These are phyloP conservation scores for Gracilinanus agilis DNA, from an alignment of 2,113 vertebrate genomes.

Conservation along the genomic window DNA sequence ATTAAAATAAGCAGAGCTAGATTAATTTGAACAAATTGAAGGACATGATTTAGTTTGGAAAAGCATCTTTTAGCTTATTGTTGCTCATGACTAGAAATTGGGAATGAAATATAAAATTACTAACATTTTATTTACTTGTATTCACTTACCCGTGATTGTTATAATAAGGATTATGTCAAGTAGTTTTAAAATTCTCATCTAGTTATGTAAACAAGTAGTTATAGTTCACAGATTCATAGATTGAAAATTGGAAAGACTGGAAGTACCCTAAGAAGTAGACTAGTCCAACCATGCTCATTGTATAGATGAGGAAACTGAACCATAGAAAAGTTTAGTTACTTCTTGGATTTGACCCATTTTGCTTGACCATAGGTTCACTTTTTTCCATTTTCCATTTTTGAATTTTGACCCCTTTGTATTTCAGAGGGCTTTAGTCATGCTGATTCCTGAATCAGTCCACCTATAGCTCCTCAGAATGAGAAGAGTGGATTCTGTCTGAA, in stretches of 20 bases:
- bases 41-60: background rate
- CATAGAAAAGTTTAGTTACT: background rate
- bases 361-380: background rate
- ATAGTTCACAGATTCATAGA: background rate
- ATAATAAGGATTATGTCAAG: background rate
- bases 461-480: too few relatives aligned
- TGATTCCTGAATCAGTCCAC: background rate
- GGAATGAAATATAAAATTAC: background rate
- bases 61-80: background rate
- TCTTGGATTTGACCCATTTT: background rate
- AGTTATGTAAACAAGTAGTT: background rate
- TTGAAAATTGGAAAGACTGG: background rate
- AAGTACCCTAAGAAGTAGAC: background rate
- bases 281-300: background rate
- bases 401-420: background rate
- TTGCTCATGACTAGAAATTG: background rate
- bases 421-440: background rate
- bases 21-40: background rate
- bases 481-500: too few relatives aligned
- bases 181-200: background rate
- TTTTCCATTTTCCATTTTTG: background rate
- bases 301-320: background rate
- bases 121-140: background rate
- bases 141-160: background rate
- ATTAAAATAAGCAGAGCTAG: conserved; percentile 36